Evolutionary conservation across 1,140 invertebrate species (phyloP).

Genomic region (Trachymyrmex septentrionalis): DNA sequence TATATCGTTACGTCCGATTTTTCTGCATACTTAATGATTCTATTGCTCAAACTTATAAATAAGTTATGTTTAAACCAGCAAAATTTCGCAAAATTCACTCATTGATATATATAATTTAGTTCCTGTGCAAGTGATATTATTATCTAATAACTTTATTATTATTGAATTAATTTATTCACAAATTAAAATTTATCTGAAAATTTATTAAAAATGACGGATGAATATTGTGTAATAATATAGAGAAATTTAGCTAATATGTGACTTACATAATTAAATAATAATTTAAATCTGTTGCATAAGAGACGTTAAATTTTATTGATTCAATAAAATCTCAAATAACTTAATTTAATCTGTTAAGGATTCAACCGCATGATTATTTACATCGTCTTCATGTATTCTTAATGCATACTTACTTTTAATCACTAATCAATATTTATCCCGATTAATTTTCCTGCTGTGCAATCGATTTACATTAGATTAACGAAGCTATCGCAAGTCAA

Average conservation of each 20-base stretch:
- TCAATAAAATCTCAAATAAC: background rate
- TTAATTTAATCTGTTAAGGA: background rate
- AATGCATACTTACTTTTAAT: background rate
- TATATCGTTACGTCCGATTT: background rate
- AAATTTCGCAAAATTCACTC: background rate
- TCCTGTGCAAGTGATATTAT: background rate
- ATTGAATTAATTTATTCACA: background rate
- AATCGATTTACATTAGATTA: conserved; percentile 18
- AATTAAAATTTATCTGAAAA: background rate
- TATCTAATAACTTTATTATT: background rate
- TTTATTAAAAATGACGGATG: background rate
- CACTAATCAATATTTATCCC: conserved; percentile 6
- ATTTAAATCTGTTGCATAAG: background rate
- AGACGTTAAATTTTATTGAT: conserved; percentile 1
- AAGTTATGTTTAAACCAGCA: background rate
- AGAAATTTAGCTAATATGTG: background rate
- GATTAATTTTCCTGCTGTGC: no score
- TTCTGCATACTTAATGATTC: background rate
- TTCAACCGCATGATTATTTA: background rate
- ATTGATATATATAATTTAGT: background rate
- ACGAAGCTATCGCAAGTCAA: background rate
- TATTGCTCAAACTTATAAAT: background rate
- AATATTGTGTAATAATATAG: background rate
- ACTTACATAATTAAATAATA: background rate
- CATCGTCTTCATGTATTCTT: background rate